These are phyloP conservation scores for Siderastrea radians DNA, from an alignment of 92 coral and sea anemone genomes.

Conservation along the genomic window DNA sequence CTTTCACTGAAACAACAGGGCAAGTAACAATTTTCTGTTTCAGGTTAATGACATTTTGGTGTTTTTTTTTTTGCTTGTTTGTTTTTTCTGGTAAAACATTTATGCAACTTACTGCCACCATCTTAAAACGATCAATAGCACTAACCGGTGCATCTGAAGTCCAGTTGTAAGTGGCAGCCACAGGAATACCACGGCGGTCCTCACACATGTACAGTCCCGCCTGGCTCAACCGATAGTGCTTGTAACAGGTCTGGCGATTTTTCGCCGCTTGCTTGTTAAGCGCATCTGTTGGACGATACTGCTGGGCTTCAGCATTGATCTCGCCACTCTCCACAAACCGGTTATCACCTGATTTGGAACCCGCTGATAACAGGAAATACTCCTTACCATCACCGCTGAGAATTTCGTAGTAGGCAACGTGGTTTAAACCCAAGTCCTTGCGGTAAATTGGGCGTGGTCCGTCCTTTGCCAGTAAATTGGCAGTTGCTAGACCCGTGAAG, in stretches of 20 bases:
- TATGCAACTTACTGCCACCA: too few species aligned
- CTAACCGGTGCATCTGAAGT: slow-evolving; percentile 62
- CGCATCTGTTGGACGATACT: slow-evolving; percentile 45
- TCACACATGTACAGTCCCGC: slow-evolving; percentile 71
- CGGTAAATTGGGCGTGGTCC: slow-evolving; percentile 58
- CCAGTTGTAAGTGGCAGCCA: slow-evolving; percentile 64
- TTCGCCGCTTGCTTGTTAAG: slow-evolving; percentile 48
- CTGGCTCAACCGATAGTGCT: slow-evolving; percentile 58
- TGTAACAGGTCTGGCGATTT: slow-evolving; percentile 45
- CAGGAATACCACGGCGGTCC: slow-evolving; percentile 39
- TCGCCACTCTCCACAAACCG: slow-evolving; percentile 58
- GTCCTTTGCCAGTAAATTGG: slow-evolving; percentile 9
- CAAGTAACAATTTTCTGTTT: too few species aligned
- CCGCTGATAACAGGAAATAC: slow-evolving; percentile 57
- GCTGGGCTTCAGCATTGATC: slow-evolving; percentile 11
- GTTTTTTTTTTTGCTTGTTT: too few species aligned
- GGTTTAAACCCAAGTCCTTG: slow-evolving; percentile 63
- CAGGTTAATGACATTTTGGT: too few species aligned
- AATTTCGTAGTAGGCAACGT: slow-evolving; percentile 67
- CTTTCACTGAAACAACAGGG: too few species aligned
- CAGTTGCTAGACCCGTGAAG: slow-evolving; percentile 18
- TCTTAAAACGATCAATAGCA: background rate
- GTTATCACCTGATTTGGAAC: slow-evolving; percentile 65
- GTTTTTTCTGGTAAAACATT: too few species aligned
- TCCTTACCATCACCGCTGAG: slow-evolving; percentile 36